Evolutionary conservation across 2,888 invertebrate species (phyloP).

Genomic region (Meloe dianella): DNA sequence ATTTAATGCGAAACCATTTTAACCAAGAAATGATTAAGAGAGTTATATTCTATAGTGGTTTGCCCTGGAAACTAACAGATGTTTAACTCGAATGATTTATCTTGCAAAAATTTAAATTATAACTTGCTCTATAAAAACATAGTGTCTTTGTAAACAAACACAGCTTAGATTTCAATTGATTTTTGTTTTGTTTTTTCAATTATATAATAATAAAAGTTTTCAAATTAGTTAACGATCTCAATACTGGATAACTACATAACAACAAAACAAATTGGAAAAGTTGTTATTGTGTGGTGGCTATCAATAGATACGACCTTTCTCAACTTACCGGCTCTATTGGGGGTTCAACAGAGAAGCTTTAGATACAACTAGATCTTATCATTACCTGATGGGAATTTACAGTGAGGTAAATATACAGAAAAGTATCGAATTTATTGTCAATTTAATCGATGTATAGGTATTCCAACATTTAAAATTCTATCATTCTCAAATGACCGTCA

Average conservation of each 20-base stretch:
- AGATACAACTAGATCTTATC: background rate
- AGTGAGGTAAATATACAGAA: background rate
- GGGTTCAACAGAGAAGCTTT: background rate
- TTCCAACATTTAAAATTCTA: background rate
- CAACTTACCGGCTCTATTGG: background rate
- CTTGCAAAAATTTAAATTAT: constrained; percentile 44
- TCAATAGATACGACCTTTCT: background rate
- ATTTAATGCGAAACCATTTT: constrained; percentile 41
- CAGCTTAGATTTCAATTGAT: background rate
- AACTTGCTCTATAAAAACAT: constrained; percentile 29
- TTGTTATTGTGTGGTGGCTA: background rate
- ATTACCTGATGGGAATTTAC: background rate
- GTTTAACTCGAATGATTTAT: constrained; percentile 50
- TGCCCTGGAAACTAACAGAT: constrained; percentile 50
- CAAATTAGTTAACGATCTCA: constrained; percentile 3
- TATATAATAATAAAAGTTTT: background rate
- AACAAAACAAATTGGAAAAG: constrained; percentile 8
- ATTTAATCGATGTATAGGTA: background rate
- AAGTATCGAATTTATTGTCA: background rate
- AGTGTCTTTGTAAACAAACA: background rate
- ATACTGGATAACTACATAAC: background rate
- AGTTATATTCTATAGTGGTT: constrained; percentile 46
- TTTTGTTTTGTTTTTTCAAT: background rate
- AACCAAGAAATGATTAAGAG: constrained; percentile 49
- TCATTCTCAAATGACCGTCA: too few species aligned